Evolutionary conservation across 2,113 vertebrate species (phyloP).

Genomic region (Tachysurus vachellii): DNA sequence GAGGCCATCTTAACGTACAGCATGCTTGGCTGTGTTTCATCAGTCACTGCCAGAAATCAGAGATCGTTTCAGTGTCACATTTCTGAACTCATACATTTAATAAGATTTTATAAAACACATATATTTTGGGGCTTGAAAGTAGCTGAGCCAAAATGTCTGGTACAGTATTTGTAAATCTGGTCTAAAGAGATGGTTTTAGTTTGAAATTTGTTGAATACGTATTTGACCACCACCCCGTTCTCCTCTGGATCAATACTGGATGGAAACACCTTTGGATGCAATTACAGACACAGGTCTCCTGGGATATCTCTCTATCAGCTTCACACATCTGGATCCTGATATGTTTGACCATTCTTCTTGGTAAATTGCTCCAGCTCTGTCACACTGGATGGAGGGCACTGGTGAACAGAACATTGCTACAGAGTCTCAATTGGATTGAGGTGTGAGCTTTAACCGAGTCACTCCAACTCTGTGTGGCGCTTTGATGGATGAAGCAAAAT

Average conservation of each 20-base stretch:
- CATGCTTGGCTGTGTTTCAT: constrained; percentile 33
- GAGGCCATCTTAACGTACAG: neutral
- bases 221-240: neutral
- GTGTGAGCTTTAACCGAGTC: neutral
- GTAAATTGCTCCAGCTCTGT: neutral
- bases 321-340: neutral
- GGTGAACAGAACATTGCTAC: neutral
- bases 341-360: neutral
- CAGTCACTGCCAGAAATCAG: constrained; percentile 6
- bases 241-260: neutral
- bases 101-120: neutral
- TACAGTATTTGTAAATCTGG: neutral
- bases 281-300: neutral
- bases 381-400: neutral
- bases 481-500: neutral
- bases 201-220: neutral
- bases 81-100: neutral
- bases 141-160: neutral
- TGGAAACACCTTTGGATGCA: neutral
- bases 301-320: neutral
- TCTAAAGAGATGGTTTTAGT: neutral
- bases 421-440: neutral
- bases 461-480: no score
- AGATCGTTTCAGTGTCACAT: neutral
- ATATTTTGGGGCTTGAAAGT: neutral